Evolutionary conservation across 53 echinoderm and acorn worm genomes (phyloP).

Genomic region (Mesocentrotus franciscanus): DNA sequence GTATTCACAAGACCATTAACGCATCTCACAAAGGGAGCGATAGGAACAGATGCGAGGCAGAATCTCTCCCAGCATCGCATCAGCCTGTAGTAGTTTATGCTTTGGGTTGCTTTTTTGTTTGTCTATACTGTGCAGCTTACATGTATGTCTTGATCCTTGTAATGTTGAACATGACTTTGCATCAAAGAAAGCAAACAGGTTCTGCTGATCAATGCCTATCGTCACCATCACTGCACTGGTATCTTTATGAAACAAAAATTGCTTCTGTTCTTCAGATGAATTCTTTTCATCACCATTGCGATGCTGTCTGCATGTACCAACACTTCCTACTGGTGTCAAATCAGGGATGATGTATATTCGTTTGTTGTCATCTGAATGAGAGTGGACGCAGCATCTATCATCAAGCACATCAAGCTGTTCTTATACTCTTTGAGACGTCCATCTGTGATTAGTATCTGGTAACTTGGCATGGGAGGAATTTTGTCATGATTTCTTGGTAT

Average conservation of each 20-base stretch:
- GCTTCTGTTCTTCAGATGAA: neutral
- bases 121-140: neutral
- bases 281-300: neutral
- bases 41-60: slow-evolving; percentile 5
- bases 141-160: neutral
- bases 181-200: neutral
- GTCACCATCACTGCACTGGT: neutral
- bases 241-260: neutral
- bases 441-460: neutral
- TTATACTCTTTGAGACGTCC: neutral
- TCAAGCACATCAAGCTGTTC: neutral
- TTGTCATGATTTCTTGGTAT: neutral
- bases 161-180: slow-evolving; percentile 30
- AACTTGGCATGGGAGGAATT: neutral
- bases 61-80: neutral
- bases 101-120: neutral
- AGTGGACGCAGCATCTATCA: neutral
- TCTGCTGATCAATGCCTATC: neutral
- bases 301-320: neutral
- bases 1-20: neutral
- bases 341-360: neutral
- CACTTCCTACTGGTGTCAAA: neutral
- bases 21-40: neutral
- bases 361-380: neutral
- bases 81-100: slow-evolving; percentile 6